These are phyloP conservation scores for Hemibagrus wyckioides DNA, from an alignment of 2,113 vertebrate species.

Conservation along the genomic window DNA sequence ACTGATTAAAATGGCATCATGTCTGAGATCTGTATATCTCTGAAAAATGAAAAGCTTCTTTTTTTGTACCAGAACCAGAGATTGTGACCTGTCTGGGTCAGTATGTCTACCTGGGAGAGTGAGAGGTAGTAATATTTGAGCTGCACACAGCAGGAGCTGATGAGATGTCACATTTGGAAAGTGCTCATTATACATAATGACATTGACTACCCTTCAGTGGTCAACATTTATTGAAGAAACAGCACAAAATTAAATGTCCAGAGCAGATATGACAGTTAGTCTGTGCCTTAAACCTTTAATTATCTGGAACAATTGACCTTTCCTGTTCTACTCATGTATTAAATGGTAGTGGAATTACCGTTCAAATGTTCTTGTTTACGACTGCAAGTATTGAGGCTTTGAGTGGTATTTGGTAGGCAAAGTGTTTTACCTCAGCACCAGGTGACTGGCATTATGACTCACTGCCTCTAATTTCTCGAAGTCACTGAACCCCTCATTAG, in stretches of 20 bases:
- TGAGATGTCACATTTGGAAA: slow-evolving; percentile 6
- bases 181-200: slow-evolving; percentile 7
- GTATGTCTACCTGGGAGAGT: slow-evolving; percentile 2
- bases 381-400: neutral
- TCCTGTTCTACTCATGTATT: no score
- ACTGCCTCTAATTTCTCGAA: slow-evolving; percentile 2
- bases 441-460: slow-evolving; percentile 21
- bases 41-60: neutral
- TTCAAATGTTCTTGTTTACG: neutral
- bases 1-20: neutral
- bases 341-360: neutral
- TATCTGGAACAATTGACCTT: neutral
- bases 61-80: neutral
- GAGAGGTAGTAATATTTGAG: neutral
- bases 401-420: neutral
- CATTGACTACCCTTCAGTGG: slow-evolving; percentile 13
- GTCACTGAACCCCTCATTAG: slow-evolving; percentile 2
- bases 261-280: neutral
- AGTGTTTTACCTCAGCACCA: slow-evolving; percentile 4
- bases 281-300: neutral
- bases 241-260: slow-evolving; percentile 8
- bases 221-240: neutral
- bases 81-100: slow-evolving; percentile 31
- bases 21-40: neutral
- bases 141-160: neutral